Conservation (phyloP, 2,113 vertebrate species). For the Albula goreensis region DNA sequence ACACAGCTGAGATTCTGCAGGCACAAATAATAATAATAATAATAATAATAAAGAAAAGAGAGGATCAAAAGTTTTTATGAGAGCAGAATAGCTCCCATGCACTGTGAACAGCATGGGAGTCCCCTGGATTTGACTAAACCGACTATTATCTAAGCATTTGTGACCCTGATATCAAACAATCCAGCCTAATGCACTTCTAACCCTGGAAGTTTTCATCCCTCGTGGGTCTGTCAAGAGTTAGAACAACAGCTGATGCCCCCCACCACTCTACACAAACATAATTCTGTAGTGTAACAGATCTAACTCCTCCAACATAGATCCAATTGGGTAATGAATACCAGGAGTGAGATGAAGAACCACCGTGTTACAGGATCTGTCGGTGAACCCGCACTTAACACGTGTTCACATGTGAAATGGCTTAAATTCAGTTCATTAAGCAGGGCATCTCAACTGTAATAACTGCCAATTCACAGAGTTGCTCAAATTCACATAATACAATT, state of each 20-base stretch:
- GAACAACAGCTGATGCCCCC: background rate
- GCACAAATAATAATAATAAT: background rate
- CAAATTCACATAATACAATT: too few species aligned
- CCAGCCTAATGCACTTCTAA: background rate
- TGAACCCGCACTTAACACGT: background rate
- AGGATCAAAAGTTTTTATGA: background rate
- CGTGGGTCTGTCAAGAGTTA: background rate
- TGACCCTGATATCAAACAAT: background rate
- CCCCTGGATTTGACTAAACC: background rate
- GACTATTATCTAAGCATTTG: background rate
- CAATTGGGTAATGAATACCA: background rate
- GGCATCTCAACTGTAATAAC: too few species aligned
- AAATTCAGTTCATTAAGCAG: too few species aligned
- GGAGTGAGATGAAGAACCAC: background rate
- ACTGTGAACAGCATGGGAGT: background rate
- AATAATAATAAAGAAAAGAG: background rate
- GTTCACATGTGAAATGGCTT: too few species aligned
- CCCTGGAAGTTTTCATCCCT: background rate
- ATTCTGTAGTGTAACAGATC: background rate
- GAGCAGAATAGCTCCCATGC: background rate
- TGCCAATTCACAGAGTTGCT: too few species aligned
- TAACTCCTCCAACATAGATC: background rate
- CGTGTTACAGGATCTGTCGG: background rate
- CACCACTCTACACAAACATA: background rate
- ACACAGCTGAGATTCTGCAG: background rate